Evolutionary conservation across 2,888 invertebrate species (phyloP).

Genomic region (Ophion slaviceki): DNA sequence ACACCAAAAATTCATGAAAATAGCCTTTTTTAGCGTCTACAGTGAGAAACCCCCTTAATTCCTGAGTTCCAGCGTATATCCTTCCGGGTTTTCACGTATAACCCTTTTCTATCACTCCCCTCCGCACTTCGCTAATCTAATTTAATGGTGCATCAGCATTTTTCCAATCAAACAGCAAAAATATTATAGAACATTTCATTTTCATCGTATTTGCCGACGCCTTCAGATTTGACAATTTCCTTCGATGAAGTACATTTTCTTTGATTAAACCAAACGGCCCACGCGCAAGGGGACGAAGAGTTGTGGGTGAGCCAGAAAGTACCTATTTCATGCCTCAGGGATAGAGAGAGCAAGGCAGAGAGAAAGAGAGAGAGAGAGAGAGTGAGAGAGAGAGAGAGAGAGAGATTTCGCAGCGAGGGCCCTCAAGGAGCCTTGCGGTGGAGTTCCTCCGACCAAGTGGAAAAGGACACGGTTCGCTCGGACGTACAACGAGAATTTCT

Average conservation of each 20-base stretch:
- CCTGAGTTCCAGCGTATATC: no score
- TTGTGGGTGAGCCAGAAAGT: conserved; percentile 5
- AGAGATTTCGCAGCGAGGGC: conserved; percentile 15
- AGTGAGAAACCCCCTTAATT: no score
- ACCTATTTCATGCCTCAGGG: conserved; percentile 7
- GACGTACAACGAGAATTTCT: conserved; percentile 39
- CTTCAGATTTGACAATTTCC: no score
- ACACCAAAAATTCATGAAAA: no score
- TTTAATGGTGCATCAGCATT: background rate
- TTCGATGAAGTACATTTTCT: no score
- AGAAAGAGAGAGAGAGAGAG: no score
- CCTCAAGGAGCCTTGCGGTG: conserved; percentile 25
- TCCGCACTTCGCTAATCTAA: no score
- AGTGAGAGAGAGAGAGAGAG: background rate
- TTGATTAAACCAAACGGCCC: background rate
- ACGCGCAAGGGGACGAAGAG: background rate
- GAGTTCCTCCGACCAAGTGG: conserved; percentile 37
- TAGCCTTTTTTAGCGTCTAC: no score
- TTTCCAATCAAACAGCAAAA: background rate
- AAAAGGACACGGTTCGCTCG: conserved; percentile 45
- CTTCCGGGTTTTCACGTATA: no score
- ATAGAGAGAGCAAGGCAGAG: background rate
- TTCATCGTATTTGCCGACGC: no score
- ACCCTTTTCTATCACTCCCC: no score
- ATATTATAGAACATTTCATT: no score